Evolutionary conservation across 35 echinoderm and acorn worm genomes (phyloP).

Genomic region (Ophiothrix spiculata): DNA sequence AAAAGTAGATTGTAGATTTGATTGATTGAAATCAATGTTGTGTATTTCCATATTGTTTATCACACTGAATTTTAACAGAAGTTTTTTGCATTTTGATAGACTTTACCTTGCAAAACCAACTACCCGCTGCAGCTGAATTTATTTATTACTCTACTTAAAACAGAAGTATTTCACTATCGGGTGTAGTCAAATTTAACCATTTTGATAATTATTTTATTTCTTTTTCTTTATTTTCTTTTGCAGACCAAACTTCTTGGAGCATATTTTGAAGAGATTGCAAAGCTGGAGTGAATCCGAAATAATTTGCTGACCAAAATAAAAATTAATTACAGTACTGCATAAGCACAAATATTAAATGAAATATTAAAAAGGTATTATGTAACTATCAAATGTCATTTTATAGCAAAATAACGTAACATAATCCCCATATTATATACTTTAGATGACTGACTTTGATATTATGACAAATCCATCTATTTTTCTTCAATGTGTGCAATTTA

Average conservation of each 20-base stretch:
- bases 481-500: too few relatives aligned
- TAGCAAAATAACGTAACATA: too few relatives aligned
- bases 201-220: background rate
- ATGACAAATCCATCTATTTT: too few relatives aligned
- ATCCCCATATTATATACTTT: too few relatives aligned
- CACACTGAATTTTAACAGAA: background rate
- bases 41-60: background rate
- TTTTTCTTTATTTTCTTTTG: background rate
- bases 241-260: constrained; percentile 49
- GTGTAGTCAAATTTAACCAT: background rate
- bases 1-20: too few relatives aligned
- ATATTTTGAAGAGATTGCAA: constrained; percentile 52
- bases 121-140: background rate
- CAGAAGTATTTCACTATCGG: background rate
- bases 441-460: too few relatives aligned
- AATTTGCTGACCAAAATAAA: too few relatives aligned
- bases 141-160: background rate
- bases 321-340: too few relatives aligned
- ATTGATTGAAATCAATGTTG: too few relatives aligned
- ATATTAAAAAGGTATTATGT: too few relatives aligned
- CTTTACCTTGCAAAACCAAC: background rate
- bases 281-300: constrained; percentile 20
- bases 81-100: background rate
- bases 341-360: too few relatives aligned
- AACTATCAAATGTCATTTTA: too few relatives aligned